phyloP scores from a whole-genome alignment of 2,888 invertebrate genomes.

The Parnassius glacialis region DNA sequence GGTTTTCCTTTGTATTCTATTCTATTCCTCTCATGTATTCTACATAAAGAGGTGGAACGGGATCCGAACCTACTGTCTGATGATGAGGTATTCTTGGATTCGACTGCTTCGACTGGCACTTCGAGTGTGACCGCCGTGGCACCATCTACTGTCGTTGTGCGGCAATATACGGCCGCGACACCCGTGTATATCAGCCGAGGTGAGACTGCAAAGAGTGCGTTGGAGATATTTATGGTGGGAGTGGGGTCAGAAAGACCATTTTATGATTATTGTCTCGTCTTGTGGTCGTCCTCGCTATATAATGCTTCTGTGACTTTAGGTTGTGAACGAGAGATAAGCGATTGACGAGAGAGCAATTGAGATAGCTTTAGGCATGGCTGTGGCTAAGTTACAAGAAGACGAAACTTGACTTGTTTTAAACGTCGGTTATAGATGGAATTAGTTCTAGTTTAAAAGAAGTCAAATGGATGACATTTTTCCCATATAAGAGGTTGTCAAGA shows the following conservation, averaged over 20 bases:
- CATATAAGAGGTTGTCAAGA: too few species aligned
- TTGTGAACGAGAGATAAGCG: too few species aligned
- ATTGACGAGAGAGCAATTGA: too few species aligned
- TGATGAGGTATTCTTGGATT: conserved; percentile 68
- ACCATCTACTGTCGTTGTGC: conserved; percentile 32
- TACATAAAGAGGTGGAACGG: conserved; percentile 30
- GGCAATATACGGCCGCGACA: conserved; percentile 37
- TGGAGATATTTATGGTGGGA: background rate
- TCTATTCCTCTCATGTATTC: too few species aligned
- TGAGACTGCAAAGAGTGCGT: conserved; percentile 34
- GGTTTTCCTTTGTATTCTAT: too few species aligned
- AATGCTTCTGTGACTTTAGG: background rate
- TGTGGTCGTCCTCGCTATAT: background rate
- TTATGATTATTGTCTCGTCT: background rate
- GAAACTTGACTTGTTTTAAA: too few species aligned
- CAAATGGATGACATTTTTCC: too few species aligned
- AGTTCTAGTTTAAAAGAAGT: too few species aligned
- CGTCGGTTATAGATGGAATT: too few species aligned
- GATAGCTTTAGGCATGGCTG: too few species aligned
- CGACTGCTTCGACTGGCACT: conserved; percentile 51
- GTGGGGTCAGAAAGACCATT: background rate
- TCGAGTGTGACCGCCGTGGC: conserved; percentile 43
- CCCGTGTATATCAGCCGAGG: conserved; percentile 50
- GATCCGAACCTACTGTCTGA: conserved; percentile 61
- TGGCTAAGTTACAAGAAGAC: too few species aligned